phyloP scores from a whole-genome alignment of 2,888 invertebrate genomes.

The Mythimna lalbum region DNA sequence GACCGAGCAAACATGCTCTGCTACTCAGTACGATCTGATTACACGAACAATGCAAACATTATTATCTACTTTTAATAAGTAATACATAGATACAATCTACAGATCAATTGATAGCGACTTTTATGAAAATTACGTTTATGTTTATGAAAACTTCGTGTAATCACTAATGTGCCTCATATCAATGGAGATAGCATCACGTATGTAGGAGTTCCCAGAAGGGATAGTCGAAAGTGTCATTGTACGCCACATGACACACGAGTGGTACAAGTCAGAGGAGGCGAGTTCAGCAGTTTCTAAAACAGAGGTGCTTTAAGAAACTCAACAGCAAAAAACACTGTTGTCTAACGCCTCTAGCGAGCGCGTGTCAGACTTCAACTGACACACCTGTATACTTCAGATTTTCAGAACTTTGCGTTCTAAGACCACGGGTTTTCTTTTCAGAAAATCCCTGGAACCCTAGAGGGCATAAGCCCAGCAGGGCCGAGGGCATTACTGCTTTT shows the following conservation, averaged over 20 bases:
- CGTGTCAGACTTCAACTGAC: too few species aligned
- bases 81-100: slow-evolving; percentile 21
- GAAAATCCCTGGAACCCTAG: too few species aligned
- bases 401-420: too few species aligned
- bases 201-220: slow-evolving; percentile 2
- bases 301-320: background rate
- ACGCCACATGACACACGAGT: too few species aligned
- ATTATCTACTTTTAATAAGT: slow-evolving; percentile 18
- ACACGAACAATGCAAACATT: slow-evolving; percentile 23
- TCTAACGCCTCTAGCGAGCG: too few species aligned
- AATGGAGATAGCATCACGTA: slow-evolving; percentile 1
- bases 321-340: too few species aligned
- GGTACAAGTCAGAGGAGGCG: background rate
- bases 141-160: slow-evolving; percentile 6
- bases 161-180: slow-evolving; percentile 10
- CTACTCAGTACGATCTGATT: slow-evolving; percentile 26
- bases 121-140: too few species aligned
- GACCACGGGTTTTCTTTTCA: too few species aligned
- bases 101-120: slow-evolving; percentile 22
- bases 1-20: slow-evolving; percentile 7
- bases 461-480: too few species aligned
- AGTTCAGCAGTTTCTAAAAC: background rate
- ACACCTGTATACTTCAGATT: too few species aligned
- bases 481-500: too few species aligned
- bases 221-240: background rate